A percentile compares a stretch with the other conserved stretches of the same genome.
These are phyloP conservation scores for Pterocles burchelli DNA, from an alignment of 2,113 vertebrate species.

Conservation along the genomic window DNA sequence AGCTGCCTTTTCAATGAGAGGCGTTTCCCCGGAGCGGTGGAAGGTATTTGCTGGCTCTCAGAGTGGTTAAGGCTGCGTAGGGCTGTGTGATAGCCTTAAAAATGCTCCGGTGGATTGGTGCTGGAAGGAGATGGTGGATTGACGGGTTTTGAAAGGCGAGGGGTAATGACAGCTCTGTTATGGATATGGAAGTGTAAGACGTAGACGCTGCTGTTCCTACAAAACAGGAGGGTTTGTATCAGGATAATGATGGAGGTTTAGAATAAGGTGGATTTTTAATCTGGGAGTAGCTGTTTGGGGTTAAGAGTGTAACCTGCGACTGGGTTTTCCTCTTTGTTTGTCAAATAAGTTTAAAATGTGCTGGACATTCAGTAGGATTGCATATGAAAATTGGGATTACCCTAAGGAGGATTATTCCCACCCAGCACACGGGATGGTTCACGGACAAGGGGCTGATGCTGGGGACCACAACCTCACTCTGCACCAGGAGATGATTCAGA, in stretches of 20 bases:
- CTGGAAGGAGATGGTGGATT: not conserved
- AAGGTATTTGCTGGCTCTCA: not conserved
- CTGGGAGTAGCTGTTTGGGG: not conserved
- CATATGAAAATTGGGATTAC: not conserved
- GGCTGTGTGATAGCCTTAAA: not conserved
- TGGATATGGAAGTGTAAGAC: rapidly evolving
- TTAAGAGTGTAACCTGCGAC: not conserved
- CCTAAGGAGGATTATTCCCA: not conserved
- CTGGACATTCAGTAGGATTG: not conserved
- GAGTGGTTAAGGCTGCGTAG: not conserved
- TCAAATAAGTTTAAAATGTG: not conserved
- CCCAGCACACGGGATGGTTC: not conserved
- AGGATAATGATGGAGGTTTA: not conserved
- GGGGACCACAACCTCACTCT: not conserved
- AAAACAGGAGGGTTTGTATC: rapidly evolving
- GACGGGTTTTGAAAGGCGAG: not conserved
- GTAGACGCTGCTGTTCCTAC: not conserved
- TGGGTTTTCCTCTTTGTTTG: not conserved
- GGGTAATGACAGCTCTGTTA: not conserved
- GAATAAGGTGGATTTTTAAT: not conserved
- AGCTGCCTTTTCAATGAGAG: not conserved
- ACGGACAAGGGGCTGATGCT: rapidly evolving
- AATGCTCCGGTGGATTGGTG: not conserved
- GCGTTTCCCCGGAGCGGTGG: not conserved
- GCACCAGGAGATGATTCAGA: no score